These are phyloP conservation scores for Cygnus atratus DNA, from an alignment of 2,113 vertebrate species.

Conservation along the genomic window DNA sequence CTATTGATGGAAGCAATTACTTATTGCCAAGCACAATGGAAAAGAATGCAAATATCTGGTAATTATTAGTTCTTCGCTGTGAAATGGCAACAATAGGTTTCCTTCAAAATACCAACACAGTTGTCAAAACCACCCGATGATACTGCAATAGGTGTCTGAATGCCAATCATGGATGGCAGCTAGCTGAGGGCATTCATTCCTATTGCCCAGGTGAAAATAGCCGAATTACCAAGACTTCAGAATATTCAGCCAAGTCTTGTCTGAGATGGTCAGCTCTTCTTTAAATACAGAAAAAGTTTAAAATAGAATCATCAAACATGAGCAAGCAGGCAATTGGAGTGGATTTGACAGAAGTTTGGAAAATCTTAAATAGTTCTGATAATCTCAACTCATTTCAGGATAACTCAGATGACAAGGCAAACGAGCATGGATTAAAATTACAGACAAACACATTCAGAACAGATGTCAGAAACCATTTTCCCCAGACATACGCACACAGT, in stretches of 20 bases:
- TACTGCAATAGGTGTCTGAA: not conserved
- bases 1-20: not conserved
- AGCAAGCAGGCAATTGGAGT: constrained; percentile 2
- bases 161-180: not conserved
- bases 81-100: not conserved
- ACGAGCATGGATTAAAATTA: constrained; percentile 67
- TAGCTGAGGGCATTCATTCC: not conserved
- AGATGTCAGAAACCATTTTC: constrained; percentile 59
- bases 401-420: constrained; percentile 59
- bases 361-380: constrained; percentile 59
- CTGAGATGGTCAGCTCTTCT: not conserved
- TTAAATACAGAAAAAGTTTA: not conserved
- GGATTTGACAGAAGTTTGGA: constrained; percentile 48
- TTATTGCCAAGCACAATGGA: not conserved
- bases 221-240: not conserved
- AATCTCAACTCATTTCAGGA: constrained; percentile 57
- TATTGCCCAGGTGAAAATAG: not conserved
- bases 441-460: constrained; percentile 57
- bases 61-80: not conserved
- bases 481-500: not conserved
- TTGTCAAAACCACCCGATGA: not conserved
- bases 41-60: not conserved
- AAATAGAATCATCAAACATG: not conserved
- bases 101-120: not conserved
- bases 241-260: not conserved